Evolutionary conservation across 2,113 vertebrate species (phyloP).

Genomic region (Heterocephalus glaber): DNA sequence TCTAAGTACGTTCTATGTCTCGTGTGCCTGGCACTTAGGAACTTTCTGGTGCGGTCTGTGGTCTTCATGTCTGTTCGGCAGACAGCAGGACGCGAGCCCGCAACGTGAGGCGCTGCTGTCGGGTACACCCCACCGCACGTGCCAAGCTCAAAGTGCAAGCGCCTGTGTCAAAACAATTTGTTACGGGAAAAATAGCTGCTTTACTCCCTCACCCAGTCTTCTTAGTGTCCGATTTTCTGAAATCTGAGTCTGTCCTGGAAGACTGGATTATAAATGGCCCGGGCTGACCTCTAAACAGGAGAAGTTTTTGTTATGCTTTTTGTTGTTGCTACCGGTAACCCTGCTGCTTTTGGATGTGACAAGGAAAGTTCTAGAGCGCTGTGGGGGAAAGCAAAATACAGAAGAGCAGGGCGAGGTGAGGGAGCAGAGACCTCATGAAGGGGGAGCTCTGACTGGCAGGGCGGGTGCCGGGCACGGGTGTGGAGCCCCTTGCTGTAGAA

Average conservation of each 20-base stretch:
- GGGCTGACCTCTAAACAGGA: not conserved
- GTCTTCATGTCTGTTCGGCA: not conserved
- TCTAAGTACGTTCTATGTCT: not conserved
- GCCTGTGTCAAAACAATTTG: not conserved
- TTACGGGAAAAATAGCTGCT: not conserved
- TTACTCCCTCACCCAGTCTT: not conserved
- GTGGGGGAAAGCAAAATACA: not conserved
- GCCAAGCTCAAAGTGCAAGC: not conserved
- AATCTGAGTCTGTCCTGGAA: not conserved
- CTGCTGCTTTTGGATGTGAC: not conserved
- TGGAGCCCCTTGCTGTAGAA: not conserved
- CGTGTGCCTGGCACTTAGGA: not conserved
- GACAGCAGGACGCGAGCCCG: too few species aligned
- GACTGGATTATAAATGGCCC: not conserved
- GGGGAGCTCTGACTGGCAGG: not conserved
- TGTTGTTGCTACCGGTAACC: not conserved
- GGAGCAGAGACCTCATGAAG: not conserved
- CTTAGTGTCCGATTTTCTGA: not conserved
- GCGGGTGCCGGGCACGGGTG: not conserved
- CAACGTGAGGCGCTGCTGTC: too few species aligned
- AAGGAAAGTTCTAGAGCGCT: not conserved
- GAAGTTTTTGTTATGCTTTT: not conserved
- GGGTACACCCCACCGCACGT: too few species aligned
- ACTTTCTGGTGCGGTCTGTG: not conserved
- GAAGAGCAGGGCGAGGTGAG: not conserved